These are phyloP conservation scores for Catocala nupta DNA, from an alignment of 2,888 invertebrate species.

Conservation along the genomic window DNA sequence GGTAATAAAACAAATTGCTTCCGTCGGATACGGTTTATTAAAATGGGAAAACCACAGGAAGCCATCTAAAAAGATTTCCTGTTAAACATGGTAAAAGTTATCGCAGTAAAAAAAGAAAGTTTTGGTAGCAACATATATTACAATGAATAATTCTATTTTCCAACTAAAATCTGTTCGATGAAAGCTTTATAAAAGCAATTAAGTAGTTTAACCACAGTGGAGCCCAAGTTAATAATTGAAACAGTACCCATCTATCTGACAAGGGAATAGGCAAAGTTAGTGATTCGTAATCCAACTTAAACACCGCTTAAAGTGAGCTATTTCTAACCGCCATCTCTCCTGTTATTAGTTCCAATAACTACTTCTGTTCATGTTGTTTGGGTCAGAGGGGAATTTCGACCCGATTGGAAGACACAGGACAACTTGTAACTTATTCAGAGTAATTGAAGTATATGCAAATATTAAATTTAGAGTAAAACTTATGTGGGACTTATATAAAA, in stretches of 20 bases:
- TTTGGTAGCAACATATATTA: background rate
- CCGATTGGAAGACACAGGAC: background rate
- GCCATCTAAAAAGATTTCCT: background rate
- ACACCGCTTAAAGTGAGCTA: conserved; percentile 40
- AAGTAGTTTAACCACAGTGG: conserved; percentile 34
- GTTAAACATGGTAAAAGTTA: background rate
- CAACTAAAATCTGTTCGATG: conserved; percentile 17
- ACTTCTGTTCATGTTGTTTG: conserved; percentile 15
- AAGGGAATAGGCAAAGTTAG: conserved; percentile 45
- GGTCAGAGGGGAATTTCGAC: conserved; percentile 7
- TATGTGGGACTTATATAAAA: too few species aligned
- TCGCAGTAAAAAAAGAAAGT: background rate
- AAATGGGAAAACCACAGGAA: background rate
- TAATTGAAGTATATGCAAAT: background rate
- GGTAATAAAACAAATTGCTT: background rate
- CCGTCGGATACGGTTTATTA: background rate
- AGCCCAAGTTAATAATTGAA: conserved; percentile 43
- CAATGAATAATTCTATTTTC: conserved; percentile 3
- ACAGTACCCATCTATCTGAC: conserved; percentile 34
- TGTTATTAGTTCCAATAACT: conserved; percentile 22
- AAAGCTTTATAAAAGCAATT: conserved; percentile 30
- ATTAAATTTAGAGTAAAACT: too few species aligned
- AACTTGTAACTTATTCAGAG: background rate
- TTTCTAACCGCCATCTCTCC: conserved; percentile 27
- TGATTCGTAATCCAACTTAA: conserved; percentile 45